Evolutionary conservation across 2,113 vertebrate species (phyloP), one percentile per base, ranked within the genome.

Genomic region (Suncus etruscus): DNA sequence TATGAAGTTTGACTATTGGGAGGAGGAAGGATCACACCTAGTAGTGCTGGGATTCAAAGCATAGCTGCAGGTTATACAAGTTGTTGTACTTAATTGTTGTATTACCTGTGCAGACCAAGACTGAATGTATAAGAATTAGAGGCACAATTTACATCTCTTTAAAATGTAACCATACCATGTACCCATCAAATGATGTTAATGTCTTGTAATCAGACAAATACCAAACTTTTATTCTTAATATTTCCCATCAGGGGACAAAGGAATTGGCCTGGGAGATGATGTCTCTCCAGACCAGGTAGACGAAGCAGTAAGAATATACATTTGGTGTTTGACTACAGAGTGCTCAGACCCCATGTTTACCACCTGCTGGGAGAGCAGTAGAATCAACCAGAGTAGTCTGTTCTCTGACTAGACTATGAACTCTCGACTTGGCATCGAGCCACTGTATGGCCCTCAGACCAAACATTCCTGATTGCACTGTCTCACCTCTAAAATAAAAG

Each of bases 331-430:
- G 54, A 15, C 54, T 14, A 11, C 12, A 70, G 73, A 77, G 63
- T 1, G 27, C 32, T 47, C 11, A 39, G 76, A 4, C 20, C 0
- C 11, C 31, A 31, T 0, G 11, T 22, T 24, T 0, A 0, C 0
- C 0, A 31, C 54, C 68, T 39, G 16, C n/a, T 54, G 78, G 54
- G 3, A 27, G 2, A 7, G 14, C 31, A 0, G 0, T 7, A 48
- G n/a, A 29, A 5, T 16, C 63, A 79, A 1, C n/a, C 11, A 1
- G 22, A 25, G 6, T 9, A 22, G 29, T 11, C n/a, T 29, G 1
- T 45, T 25, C 32, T 24, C 66, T 7, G n/a, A 47, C 63, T 8
- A 31, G 45, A 8, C 2, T 86, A 0, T 1, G 1, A 65, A 63
- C 73, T 9, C 29, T 15, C 6, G 0, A 47, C 63, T 83, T 84